These are phyloP conservation scores for Digitonthophagus gazella DNA, from an alignment of 2,888 invertebrate species.

Conservation along the genomic window DNA sequence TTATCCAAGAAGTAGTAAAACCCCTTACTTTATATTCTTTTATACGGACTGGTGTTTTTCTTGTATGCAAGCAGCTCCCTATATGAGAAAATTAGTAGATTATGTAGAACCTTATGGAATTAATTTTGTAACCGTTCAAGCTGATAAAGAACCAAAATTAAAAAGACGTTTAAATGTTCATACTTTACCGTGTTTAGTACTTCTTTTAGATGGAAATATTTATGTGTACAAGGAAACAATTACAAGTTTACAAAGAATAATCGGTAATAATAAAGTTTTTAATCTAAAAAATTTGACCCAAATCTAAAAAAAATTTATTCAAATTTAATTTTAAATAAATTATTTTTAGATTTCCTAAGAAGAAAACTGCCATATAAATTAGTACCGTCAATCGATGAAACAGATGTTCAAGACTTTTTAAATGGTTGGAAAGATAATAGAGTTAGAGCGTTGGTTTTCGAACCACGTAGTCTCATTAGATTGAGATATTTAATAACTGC, in stretches of 20 bases:
- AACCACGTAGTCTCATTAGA: slow-evolving; percentile 71
- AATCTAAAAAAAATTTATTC: no score
- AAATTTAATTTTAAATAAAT: slow-evolving; percentile 4
- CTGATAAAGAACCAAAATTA: slow-evolving; percentile 75
- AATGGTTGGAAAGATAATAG: slow-evolving; percentile 90
- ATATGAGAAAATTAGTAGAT: slow-evolving; percentile 81
- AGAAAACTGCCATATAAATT: slow-evolving; percentile 82
- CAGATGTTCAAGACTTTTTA: slow-evolving; percentile 74
- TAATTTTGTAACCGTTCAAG: slow-evolving; percentile 79
- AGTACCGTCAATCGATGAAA: slow-evolving; percentile 67
- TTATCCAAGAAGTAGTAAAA: slow-evolving; percentile 77
- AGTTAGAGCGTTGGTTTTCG: slow-evolving; percentile 86
- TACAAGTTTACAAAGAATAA: slow-evolving; percentile 74
- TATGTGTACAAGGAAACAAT: slow-evolving; percentile 82
- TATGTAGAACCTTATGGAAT: slow-evolving; percentile 84
- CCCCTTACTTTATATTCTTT: slow-evolving; percentile 84
- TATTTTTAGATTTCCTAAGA: slow-evolving; percentile 73
- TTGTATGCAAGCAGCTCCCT: slow-evolving; percentile 83
- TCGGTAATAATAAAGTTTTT: slow-evolving; percentile 58
- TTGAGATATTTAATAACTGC: slow-evolving; percentile 86
- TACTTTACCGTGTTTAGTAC: slow-evolving; percentile 76
- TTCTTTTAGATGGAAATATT: slow-evolving; percentile 79
- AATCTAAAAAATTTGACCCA: background rate
- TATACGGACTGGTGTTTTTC: slow-evolving; percentile 95
- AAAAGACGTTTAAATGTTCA: slow-evolving; percentile 78